These are phyloP conservation scores for Luidia sarsii DNA, from an alignment of 53 echinoderm and acorn worm genomes.

Conservation along the genomic window DNA sequence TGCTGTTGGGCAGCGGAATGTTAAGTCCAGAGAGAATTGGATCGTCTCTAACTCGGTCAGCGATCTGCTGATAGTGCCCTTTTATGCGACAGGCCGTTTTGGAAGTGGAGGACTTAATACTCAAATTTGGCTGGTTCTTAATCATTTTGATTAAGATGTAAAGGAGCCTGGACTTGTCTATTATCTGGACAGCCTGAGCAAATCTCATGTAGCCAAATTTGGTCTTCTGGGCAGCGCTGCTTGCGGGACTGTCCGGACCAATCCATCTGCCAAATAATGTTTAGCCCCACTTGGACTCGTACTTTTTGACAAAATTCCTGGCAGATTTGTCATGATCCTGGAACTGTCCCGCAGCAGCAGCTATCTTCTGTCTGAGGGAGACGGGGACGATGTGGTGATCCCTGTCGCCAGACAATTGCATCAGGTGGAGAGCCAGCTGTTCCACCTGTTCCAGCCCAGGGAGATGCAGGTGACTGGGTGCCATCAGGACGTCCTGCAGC, in stretches of 20 bases:
- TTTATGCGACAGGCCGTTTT: constrained; percentile 34
- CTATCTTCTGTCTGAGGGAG: no score
- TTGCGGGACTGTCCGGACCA: constrained; percentile 34
- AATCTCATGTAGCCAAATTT: constrained; percentile 69
- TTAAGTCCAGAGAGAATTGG: constrained; percentile 19
- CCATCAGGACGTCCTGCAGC: no score
- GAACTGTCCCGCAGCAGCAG: no score
- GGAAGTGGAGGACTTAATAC: constrained; percentile 34
- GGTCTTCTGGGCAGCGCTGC: constrained; percentile 66
- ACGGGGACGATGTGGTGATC: no score
- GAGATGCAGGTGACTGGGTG: no score
- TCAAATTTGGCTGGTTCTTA: constrained; percentile 63
- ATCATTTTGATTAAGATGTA: constrained; percentile 69
- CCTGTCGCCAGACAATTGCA: no score
- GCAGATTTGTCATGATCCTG: no score
- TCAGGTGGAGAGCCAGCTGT: no score
- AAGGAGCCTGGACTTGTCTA: constrained; percentile 62
- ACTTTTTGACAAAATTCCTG: no score
- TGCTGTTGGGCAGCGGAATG: constrained; percentile 56
- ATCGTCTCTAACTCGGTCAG: constrained; percentile 53
- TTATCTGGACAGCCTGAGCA: constrained; percentile 62
- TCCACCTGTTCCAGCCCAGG: no score
- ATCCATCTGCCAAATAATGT: no score
- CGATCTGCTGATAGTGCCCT: constrained; percentile 50
- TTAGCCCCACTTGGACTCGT: no score